These are phyloP conservation scores for Ditula angustiorana DNA, from an alignment of 2,888 invertebrate genomes.

Conservation along the genomic window DNA sequence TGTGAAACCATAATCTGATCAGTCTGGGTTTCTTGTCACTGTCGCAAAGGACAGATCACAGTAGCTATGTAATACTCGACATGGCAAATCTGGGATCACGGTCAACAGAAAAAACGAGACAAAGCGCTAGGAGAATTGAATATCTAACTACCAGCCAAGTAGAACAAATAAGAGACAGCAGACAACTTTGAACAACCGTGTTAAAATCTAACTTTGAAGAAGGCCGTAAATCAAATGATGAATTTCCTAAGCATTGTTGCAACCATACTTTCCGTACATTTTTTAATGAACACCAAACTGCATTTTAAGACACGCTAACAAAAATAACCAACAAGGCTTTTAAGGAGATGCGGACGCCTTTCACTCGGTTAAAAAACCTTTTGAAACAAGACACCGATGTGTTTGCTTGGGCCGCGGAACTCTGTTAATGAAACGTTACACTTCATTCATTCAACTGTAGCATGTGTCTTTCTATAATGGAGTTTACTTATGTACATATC, in stretches of 20 bases:
- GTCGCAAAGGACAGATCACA: too few species aligned
- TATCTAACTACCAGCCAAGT: neutral
- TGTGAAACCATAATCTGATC: too few species aligned
- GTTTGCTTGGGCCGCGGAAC: conserved; percentile 67
- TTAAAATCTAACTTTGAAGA: neutral
- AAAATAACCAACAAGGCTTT: conserved; percentile 77
- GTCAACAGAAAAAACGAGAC: too few species aligned
- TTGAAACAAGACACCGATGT: conserved; percentile 79
- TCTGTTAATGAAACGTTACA: conserved; percentile 76
- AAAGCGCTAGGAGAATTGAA: too few species aligned
- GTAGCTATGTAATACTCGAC: too few species aligned
- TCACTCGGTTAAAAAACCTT: conserved; percentile 71
- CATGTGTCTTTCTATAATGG: conserved; percentile 59
- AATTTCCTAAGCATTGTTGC: neutral
- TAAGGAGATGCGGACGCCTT: conserved; percentile 78
- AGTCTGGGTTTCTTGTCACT: too few species aligned
- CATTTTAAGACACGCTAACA: conserved; percentile 69
- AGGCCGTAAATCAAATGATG: neutral
- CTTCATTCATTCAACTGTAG: conserved; percentile 73
- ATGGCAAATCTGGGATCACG: too few species aligned
- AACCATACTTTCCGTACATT: conserved; percentile 41
- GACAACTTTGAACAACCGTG: neutral
- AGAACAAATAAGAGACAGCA: neutral
- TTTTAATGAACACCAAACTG: conserved; percentile 62
- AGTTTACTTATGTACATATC: conserved; percentile 46